phyloP scores from a whole-genome alignment of 2,797 vertebrate species.

The Sciaenops ocellatus region DNA sequence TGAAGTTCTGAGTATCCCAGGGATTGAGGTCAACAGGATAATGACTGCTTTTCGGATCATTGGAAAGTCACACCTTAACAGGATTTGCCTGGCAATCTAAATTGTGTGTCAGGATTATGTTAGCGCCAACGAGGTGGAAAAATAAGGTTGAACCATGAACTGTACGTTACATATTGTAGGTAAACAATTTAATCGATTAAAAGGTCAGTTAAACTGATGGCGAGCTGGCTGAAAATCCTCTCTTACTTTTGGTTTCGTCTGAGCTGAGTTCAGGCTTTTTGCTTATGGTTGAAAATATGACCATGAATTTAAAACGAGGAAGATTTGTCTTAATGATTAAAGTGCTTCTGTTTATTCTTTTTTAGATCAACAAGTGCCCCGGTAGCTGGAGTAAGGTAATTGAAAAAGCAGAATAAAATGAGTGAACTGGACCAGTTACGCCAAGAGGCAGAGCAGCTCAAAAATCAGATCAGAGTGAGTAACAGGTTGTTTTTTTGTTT shows the following conservation, averaged over 20 bases:
- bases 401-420: conserved; percentile 93
- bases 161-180: background rate
- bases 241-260: background rate
- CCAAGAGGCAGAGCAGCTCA: conserved; percentile 98
- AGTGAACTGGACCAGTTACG: conserved; percentile 99
- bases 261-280: background rate
- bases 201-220: background rate
- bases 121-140: conserved; percentile 76
- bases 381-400: conserved; percentile 89
- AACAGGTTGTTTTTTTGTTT: background rate
- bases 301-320: conserved; percentile 3
- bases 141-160: conserved; percentile 61
- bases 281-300: background rate
- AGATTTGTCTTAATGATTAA: conserved; percentile 24
- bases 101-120: conserved; percentile 83
- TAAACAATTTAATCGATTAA: background rate
- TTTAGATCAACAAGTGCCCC: conserved; percentile 90
- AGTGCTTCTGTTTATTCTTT: conserved; percentile 13
- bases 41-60: conserved; percentile 80
- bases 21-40: conserved; percentile 86
- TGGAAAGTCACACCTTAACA: conserved; percentile 87
- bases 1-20: conserved; percentile 62
- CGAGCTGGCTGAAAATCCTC: background rate
- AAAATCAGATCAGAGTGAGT: conserved; percentile 96
- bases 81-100: conserved; percentile 87